Evolutionary conservation across 37 sponge, comb jelly and placozoan genomes (phyloP).

Genomic region (Dysidea cf. avara): DNA sequence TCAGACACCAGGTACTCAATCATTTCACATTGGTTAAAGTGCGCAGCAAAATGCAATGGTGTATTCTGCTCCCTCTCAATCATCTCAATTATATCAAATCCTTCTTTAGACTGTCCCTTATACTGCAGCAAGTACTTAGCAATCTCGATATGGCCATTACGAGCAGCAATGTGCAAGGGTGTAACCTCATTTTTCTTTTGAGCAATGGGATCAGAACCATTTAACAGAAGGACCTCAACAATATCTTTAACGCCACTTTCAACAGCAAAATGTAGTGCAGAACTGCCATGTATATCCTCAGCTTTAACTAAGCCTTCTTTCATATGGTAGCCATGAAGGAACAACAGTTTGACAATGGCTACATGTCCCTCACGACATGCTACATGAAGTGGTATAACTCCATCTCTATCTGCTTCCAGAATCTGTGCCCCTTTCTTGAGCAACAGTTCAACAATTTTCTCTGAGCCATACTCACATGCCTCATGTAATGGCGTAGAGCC

Average conservation of each 20-base stretch:
- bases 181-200: slow-evolving; percentile 45
- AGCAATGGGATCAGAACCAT: slow-evolving; percentile 42
- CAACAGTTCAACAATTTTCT: slow-evolving; percentile 59
- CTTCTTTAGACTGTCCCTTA: slow-evolving; percentile 10
- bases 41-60: slow-evolving; percentile 85
- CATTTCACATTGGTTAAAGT: slow-evolving; percentile 71
- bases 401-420: slow-evolving; percentile 26
- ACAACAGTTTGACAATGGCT: slow-evolving; percentile 73
- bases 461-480: slow-evolving; percentile 64
- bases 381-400: slow-evolving; percentile 65
- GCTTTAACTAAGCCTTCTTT: slow-evolving; percentile 9
- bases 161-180: too few relatives aligned
- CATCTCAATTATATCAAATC: too few relatives aligned
- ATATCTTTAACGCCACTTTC: slow-evolving; percentile 71
- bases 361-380: slow-evolving; percentile 74
- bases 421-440: slow-evolving; percentile 29
- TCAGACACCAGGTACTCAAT: slow-evolving; percentile 67
- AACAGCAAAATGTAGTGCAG: slow-evolving; percentile 81
- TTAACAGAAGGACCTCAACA: slow-evolving; percentile 49
- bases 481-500: slow-evolving; percentile 79
- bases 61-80: slow-evolving; percentile 47
- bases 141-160: too few relatives aligned
- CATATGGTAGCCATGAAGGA: slow-evolving; percentile 3
- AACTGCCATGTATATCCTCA: slow-evolving; percentile 62
- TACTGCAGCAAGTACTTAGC: slow-evolving; percentile 49